These are phyloP conservation scores for Parasteatoda lunata DNA, from an alignment of 2,888 invertebrate genomes.

Conservation along the genomic window DNA sequence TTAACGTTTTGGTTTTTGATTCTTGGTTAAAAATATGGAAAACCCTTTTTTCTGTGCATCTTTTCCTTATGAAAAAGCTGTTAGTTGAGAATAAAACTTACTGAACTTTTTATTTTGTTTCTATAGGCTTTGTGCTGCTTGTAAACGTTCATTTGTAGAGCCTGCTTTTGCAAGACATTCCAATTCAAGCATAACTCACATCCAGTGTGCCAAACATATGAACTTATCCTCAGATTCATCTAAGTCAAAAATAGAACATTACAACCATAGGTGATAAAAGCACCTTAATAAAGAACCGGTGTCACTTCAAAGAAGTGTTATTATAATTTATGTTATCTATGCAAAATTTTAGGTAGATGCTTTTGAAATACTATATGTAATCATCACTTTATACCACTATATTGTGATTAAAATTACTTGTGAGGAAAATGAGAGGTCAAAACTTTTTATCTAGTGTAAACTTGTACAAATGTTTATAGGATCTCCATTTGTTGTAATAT, in stretches of 20 bases:
- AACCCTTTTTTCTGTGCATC: too few relatives aligned
- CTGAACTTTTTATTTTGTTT: background rate
- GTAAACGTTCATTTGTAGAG: conserved; percentile 74
- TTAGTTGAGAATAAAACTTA: too few relatives aligned
- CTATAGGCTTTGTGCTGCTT: conserved; percentile 75
- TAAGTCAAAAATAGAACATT: conserved; percentile 13
- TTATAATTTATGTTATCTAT: background rate
- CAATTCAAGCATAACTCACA: conserved; percentile 72
- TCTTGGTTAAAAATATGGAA: too few relatives aligned
- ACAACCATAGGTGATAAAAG: conserved; percentile 31
- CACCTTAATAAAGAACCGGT: too few relatives aligned
- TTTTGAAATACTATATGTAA: background rate
- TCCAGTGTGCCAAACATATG: conserved; percentile 67
- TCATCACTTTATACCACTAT: background rate
- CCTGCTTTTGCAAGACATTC: conserved; percentile 77
- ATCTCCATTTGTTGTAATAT: background rate
- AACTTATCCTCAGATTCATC: conserved; percentile 26
- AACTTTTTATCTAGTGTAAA: conserved; percentile 22
- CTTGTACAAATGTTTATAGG: conserved; percentile 23
- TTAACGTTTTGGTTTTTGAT: too few relatives aligned
- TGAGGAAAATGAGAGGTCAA: background rate
- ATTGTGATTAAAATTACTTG: background rate
- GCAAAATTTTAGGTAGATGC: background rate
- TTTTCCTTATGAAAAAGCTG: too few relatives aligned
- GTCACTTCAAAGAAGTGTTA: too few relatives aligned